phyloP scores from a whole-genome alignment of 2,888 invertebrate genomes.

The Unio pictorum region DNA sequence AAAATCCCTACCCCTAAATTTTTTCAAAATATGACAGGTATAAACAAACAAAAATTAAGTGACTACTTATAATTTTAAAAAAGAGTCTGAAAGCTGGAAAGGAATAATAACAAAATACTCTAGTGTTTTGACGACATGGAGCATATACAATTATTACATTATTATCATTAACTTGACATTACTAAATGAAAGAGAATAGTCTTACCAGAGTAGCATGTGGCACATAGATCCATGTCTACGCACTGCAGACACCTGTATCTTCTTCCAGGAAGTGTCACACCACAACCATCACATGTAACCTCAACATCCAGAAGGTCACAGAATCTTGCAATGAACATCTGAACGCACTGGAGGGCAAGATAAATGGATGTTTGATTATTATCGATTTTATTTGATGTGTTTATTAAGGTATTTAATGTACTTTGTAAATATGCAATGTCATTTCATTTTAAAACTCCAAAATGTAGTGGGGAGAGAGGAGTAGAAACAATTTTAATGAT shows the following conservation, averaged over 20 bases:
- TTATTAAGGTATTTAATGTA: too few species aligned
- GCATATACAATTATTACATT: not conserved
- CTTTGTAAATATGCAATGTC: too few species aligned
- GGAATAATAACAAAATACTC: too few species aligned
- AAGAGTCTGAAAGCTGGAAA: not conserved
- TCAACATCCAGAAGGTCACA: conserved; percentile 69
- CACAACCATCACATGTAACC: conserved; percentile 69
- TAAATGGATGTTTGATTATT: not conserved
- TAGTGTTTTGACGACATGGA: not conserved
- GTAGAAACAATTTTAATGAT: too few species aligned
- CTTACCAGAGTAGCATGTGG: conserved; percentile 63
- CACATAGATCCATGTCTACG: conserved; percentile 69
- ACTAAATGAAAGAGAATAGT: not conserved
- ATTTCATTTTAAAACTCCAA: too few species aligned
- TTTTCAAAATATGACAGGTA: too few species aligned
- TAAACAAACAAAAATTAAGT: too few species aligned
- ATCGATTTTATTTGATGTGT: too few species aligned
- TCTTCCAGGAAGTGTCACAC: conserved; percentile 64
- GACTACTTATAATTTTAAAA: too few species aligned
- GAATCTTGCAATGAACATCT: conserved; percentile 69
- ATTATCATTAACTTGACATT: conserved; percentile 14
- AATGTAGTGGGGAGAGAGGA: too few species aligned
- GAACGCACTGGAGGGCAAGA: conserved; percentile 52
- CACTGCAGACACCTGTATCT: conserved; percentile 70
- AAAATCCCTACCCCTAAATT: too few species aligned